Evolutionary conservation across 1,140 invertebrate species (phyloP).

Genomic region (Ctenoplectra terminalis): DNA sequence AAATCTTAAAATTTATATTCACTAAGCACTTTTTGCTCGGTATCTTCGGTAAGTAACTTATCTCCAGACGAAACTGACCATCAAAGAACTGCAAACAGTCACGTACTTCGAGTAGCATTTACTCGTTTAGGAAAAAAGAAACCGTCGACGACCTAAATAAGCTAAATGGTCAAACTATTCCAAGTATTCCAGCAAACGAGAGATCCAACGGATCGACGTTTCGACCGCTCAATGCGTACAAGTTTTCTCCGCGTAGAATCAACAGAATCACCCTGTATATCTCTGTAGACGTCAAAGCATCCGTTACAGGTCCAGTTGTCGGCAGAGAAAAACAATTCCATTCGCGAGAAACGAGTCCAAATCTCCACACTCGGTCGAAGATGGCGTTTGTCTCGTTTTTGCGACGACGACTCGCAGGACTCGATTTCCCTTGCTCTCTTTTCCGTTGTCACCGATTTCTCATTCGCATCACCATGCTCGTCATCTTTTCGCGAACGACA

Average conservation of each 20-base stretch:
- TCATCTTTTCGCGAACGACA: constrained; percentile 23
- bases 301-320: constrained; percentile 67
- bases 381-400: constrained; percentile 51
- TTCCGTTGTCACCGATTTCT: constrained; percentile 46
- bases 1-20: no score
- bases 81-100: background rate
- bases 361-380: constrained; percentile 33
- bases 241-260: background rate
- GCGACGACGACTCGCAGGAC: background rate
- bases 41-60: background rate
- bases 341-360: constrained; percentile 32
- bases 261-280: background rate
- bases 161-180: background rate
- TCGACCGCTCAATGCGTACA: background rate
- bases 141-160: background rate
- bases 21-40: no score
- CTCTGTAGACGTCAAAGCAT: constrained; percentile 7
- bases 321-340: constrained; percentile 46
- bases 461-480: constrained; percentile 17
- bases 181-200: background rate
- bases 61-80: background rate
- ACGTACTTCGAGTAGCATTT: no score
- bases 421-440: constrained; percentile 9
- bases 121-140: no score
- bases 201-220: background rate